These are phyloP conservation scores for Temnothorax longispinosus DNA, from an alignment of 1,140 invertebrate species.

Conservation along the genomic window DNA sequence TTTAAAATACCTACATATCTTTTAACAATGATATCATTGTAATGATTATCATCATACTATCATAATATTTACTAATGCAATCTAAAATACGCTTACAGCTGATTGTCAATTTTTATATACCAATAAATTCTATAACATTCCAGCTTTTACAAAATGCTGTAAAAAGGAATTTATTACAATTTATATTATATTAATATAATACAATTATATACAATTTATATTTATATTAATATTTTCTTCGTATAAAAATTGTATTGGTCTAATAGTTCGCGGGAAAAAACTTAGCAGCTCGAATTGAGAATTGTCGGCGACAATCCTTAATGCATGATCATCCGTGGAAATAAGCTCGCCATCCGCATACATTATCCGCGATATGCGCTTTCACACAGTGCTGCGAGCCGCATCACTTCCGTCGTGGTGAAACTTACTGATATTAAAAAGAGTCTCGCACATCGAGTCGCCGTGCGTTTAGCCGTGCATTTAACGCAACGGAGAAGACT, in stretches of 20 bases:
- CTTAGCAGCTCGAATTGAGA: background rate
- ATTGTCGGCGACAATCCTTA: constrained; percentile 10
- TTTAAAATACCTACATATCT: background rate
- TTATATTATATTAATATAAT: no score
- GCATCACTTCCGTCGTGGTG: constrained; percentile 52
- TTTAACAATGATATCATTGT: background rate
- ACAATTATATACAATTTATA: background rate
- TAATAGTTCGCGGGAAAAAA: background rate
- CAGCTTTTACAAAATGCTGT: background rate
- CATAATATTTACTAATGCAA: no score
- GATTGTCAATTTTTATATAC: background rate
- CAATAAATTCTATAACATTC: background rate
- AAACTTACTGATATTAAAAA: constrained; percentile 47
- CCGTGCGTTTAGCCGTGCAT: background rate
- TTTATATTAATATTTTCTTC: background rate
- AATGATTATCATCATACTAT: no score
- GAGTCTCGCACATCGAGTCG: background rate
- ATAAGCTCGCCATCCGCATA: constrained; percentile 34
- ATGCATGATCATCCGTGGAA: constrained; percentile 39
- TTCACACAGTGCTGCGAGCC: constrained; percentile 23
- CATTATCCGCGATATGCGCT: constrained; percentile 23
- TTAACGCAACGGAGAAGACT: constrained; percentile 30
- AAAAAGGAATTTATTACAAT: background rate
- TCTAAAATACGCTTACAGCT: background rate
- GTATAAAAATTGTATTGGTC: background rate